Evolutionary conservation across 2,113 vertebrate species (phyloP).

Genomic region (Ceyx cyanopectus): DNA sequence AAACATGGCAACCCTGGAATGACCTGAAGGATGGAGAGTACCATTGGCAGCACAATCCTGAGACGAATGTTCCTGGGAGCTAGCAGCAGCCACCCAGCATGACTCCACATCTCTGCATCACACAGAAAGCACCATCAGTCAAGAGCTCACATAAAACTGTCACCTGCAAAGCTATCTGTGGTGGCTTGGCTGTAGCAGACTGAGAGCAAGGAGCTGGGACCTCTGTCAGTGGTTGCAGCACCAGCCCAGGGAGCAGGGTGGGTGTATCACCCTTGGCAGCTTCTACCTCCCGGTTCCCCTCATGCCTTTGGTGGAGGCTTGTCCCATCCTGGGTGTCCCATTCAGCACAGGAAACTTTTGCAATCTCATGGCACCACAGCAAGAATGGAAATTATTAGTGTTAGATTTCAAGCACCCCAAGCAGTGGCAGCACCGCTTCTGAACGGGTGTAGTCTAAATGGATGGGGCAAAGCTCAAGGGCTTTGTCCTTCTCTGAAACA

Average conservation of each 20-base stretch:
- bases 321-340: background rate
- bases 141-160: background rate
- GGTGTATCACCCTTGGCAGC: too few relatives aligned
- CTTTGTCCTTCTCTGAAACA: background rate
- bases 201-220: rapidly evolving
- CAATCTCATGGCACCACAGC: background rate
- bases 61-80: background rate
- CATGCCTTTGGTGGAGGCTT: background rate
- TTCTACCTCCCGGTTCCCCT: background rate
- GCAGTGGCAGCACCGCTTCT: background rate
- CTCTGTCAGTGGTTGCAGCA: background rate
- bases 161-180: background rate
- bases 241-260: rapidly evolving
- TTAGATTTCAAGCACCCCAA: background rate
- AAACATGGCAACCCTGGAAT: too few relatives aligned
- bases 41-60: background rate
- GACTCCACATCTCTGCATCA: background rate
- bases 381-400: background rate
- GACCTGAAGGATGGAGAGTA: background rate
- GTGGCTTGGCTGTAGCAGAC: background rate
- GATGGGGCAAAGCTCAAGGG: background rate
- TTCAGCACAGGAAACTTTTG: background rate
- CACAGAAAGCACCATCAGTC: background rate
- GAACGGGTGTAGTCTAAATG: background rate
- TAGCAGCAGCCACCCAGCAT: background rate